Percentiles rank a stretch among this genome's conserved stretches.
phyloP scores from a whole-genome alignment of 2,888 invertebrate genomes.

The Habroteleia sp. region DNA sequence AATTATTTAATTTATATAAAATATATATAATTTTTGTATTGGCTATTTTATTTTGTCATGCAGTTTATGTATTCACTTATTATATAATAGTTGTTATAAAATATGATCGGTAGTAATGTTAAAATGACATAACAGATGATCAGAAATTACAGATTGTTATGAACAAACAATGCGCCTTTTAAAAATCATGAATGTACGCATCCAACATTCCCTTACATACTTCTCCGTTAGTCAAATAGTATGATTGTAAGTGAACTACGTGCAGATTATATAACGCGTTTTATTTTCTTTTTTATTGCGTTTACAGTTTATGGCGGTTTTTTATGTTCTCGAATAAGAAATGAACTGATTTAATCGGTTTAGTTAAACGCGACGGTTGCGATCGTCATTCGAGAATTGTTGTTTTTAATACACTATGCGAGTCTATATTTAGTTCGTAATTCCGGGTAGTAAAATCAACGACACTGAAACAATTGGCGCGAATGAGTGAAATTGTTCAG shows the following conservation, averaged over 20 bases:
- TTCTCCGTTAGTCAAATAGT: neutral
- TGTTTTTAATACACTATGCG: conserved; percentile 29
- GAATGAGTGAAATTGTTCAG: conserved; percentile 17
- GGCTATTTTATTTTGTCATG: no score
- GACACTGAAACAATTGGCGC: conserved; percentile 16
- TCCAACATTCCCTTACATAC: conserved; percentile 6
- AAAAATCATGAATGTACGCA: no score
- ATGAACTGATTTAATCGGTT: conserved; percentile 28
- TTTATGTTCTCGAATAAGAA: conserved; percentile 27
- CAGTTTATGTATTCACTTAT: no score
- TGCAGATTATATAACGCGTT: conserved; percentile 32
- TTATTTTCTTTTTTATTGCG: conserved; percentile 26
- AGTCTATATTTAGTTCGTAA: conserved; percentile 30
- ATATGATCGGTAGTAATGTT: no score
- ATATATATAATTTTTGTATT: no score
- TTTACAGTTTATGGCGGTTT: conserved; percentile 31
- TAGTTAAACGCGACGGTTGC: conserved; percentile 17
- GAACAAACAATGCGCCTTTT: no score
- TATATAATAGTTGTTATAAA: no score
- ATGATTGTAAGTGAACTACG: conserved; percentile 7
- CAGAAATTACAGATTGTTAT: no score
- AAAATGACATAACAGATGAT: no score
- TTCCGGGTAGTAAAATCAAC: conserved; percentile 17
- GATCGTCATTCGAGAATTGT: conserved; percentile 17
- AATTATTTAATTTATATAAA: no score